A percentile compares a stretch with the other conserved stretches of the same genome.
Evolutionary conservation across 1,140 invertebrate genomes (phyloP).

Genomic region (Aphelenchoides besseyi): DNA sequence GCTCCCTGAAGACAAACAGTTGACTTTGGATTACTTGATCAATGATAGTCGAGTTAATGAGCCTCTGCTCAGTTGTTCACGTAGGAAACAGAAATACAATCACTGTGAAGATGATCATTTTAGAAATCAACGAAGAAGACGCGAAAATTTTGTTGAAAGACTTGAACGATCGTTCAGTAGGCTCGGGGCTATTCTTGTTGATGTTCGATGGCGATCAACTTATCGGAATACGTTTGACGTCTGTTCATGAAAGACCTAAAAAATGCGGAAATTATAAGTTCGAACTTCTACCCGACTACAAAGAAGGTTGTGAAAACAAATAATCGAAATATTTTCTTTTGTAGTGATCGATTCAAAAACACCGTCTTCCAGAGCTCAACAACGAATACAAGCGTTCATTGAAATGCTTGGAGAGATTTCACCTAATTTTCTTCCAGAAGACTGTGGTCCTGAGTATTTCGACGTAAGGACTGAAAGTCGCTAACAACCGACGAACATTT

Average conservation of each 20-base stretch:
- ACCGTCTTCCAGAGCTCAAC: not conserved
- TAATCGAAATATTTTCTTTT: no score
- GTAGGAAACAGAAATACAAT: not conserved
- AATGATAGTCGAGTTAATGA: not conserved
- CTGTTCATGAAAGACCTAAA: not conserved
- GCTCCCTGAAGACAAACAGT: not conserved
- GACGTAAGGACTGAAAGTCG: not conserved
- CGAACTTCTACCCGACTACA: not conserved
- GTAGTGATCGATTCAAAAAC: not conserved
- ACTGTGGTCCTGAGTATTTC: not conserved
- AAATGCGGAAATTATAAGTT: not conserved
- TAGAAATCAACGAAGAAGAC: not conserved
- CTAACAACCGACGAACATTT: no score
- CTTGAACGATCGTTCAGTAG: not conserved
- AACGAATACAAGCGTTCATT: not conserved
- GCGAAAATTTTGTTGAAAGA: not conserved
- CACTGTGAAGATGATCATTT: no score
- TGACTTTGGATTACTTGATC: not conserved
- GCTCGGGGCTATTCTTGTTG: not conserved
- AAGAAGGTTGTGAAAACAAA: slow-evolving; percentile 9
- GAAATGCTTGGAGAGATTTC: not conserved
- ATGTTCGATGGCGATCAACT: not conserved
- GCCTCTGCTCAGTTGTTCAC: not conserved
- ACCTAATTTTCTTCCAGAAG: not conserved
- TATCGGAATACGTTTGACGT: slow-evolving; percentile 1